phyloP scores from a whole-genome alignment of 2,797 vertebrate species.

The Apogon hyalosoma region DNA sequence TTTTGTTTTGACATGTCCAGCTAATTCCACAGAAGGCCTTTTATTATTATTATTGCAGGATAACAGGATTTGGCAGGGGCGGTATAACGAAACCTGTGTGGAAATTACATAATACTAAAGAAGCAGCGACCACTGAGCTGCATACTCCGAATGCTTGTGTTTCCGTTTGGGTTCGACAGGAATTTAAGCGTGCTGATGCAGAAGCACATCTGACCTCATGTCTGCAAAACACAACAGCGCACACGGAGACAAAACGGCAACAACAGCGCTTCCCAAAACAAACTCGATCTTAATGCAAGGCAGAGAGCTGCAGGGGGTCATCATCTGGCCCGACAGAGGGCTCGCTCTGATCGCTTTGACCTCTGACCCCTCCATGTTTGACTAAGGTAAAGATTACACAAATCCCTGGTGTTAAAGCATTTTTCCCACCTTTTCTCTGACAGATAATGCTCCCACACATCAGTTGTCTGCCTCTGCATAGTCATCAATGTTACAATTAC shows the following conservation, averaged over 20 bases:
- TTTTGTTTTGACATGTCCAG: slow-evolving; percentile 12
- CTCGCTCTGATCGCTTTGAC: slow-evolving; percentile 2
- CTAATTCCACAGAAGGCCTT: slow-evolving; percentile 12
- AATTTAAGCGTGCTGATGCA: not conserved
- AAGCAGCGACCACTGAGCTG: not conserved
- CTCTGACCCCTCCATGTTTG: slow-evolving; percentile 39
- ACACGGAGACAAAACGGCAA: slow-evolving; percentile 15
- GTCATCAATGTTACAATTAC: too few species aligned
- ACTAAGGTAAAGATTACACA: slow-evolving; percentile 30
- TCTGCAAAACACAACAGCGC: slow-evolving; percentile 44
- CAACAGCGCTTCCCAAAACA: slow-evolving; percentile 51
- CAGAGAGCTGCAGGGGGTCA: slow-evolving; percentile 23
- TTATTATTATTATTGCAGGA: not conserved
- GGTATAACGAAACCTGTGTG: not conserved
- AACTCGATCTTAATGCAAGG: slow-evolving; percentile 31
- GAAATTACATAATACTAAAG: not conserved
- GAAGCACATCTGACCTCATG: slow-evolving; percentile 15
- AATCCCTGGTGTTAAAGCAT: not conserved
- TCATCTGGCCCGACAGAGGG: slow-evolving; percentile 4
- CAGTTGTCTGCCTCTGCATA: not conserved
- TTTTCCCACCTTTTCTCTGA: slow-evolving; percentile 15
- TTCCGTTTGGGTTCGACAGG: not conserved
- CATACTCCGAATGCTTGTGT: slow-evolving; percentile 21
- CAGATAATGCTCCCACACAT: not conserved
- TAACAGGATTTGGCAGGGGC: not conserved